Evolutionary conservation across 2,797 vertebrate genomes (phyloP).

Genomic region (Agapornis canus): DNA sequence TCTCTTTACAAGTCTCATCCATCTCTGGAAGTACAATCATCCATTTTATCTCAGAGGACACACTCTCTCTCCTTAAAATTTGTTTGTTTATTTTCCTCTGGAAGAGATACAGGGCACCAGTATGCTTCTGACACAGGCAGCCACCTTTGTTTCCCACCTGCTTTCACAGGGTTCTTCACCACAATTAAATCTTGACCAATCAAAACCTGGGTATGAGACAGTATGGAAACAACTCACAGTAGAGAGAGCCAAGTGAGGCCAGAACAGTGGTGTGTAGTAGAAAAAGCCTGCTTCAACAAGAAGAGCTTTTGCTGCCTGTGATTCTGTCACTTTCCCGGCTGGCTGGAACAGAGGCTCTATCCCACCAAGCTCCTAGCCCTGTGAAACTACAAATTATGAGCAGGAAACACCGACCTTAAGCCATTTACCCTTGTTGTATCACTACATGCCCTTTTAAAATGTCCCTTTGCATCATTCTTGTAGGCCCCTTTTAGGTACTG

Average conservation of each 20-base stretch:
- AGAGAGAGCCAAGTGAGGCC: background rate
- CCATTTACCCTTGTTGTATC: background rate
- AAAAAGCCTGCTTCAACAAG: background rate
- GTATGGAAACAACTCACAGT: background rate
- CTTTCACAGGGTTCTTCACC: background rate
- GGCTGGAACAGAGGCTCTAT: background rate
- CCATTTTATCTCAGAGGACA: background rate
- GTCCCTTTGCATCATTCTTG: background rate
- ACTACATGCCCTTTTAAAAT: background rate
- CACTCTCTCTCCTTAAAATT: background rate
- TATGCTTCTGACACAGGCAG: background rate
- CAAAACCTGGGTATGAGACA: background rate
- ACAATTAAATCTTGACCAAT: background rate
- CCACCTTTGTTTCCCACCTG: accelerated
- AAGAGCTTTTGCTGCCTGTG: background rate
- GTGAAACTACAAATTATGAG: background rate
- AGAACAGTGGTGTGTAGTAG: accelerated
- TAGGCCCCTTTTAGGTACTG: background rate
- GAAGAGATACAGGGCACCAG: background rate
- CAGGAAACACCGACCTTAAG: background rate
- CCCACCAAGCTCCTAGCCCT: background rate
- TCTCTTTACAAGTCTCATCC: background rate
- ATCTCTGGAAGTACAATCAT: background rate
- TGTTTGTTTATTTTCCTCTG: background rate
- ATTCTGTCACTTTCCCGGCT: background rate